A percentile compares a stretch with the other conserved stretches of the same genome.
phyloP scores from a whole-genome alignment of 2,797 vertebrate genomes.

The Helarctos malayanus region DNA sequence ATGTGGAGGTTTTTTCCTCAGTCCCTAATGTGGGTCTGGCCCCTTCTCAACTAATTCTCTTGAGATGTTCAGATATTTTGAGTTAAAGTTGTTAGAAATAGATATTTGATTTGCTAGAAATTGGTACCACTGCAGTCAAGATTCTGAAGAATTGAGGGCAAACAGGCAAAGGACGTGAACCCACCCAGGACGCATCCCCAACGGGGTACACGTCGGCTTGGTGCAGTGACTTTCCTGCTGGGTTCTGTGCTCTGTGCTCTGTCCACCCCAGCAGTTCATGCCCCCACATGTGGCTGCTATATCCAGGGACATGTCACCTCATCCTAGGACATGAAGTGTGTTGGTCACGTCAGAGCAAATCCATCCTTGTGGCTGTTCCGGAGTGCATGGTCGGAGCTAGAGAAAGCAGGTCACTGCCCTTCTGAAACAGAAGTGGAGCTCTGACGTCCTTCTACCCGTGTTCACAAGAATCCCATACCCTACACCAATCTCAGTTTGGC shows the following conservation, averaged over 20 bases:
- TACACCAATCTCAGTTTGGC: neutral
- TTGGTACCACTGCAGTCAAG: too few species aligned
- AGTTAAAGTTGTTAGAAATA: neutral
- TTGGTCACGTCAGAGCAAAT: neutral
- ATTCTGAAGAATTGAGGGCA: neutral
- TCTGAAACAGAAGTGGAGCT: neutral
- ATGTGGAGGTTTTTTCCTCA: neutral
- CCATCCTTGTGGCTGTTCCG: neutral
- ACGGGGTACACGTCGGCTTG: rapidly evolving
- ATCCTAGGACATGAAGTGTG: neutral
- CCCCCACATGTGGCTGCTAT: neutral
- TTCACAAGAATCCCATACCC: neutral
- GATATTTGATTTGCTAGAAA: neutral
- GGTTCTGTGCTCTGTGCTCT: rapidly evolving
- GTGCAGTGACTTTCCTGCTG: neutral
- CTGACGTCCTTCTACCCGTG: rapidly evolving
- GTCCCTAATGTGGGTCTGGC: neutral
- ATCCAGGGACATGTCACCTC: rapidly evolving
- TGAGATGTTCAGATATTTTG: neutral
- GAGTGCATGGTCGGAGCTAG: rapidly evolving
- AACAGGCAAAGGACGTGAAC: neutral
- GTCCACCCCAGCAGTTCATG: too few species aligned
- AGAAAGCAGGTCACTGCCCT: neutral
- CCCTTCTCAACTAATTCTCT: neutral
- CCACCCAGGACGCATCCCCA: rapidly evolving